A percentile compares a stretch with the other conserved stretches of the same genome.
These are phyloP conservation scores for Gopherus evgoodei DNA, from an alignment of 2,113 vertebrate genomes.

Conservation along the genomic window DNA sequence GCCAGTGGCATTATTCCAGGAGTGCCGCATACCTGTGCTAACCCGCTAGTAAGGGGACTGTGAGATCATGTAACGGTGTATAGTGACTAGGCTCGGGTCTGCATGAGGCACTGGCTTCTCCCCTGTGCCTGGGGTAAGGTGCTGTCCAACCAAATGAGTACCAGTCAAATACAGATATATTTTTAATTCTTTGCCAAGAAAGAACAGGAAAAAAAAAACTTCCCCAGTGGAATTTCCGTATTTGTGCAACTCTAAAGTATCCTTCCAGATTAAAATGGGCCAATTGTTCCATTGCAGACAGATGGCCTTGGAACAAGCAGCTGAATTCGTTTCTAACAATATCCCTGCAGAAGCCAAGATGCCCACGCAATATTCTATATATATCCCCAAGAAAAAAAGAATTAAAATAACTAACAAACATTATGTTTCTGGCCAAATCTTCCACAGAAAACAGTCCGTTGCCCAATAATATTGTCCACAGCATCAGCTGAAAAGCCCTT, in stretches of 20 bases:
- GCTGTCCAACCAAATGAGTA: slow-evolving; percentile 11
- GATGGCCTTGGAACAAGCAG: slow-evolving; percentile 47
- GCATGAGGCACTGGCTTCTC: not conserved
- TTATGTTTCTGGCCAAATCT: not conserved
- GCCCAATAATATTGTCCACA: not conserved
- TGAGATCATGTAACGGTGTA: not conserved
- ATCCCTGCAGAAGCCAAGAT: not conserved
- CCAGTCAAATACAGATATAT: slow-evolving; percentile 53
- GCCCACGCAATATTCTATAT: not conserved
- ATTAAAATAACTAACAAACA: not conserved
- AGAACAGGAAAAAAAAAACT: slow-evolving; percentile 7
- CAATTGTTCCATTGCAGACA: slow-evolving; percentile 61
- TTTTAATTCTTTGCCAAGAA: slow-evolving; percentile 38
- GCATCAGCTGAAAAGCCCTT: not conserved
- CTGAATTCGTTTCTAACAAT: slow-evolving; percentile 38
- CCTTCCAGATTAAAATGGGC: slow-evolving; percentile 14
- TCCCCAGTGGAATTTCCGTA: slow-evolving; percentile 33
- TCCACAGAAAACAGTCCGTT: not conserved
- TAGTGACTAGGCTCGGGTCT: not conserved
- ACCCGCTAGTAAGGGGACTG: not conserved
- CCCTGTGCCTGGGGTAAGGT: not conserved
- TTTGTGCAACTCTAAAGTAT: slow-evolving; percentile 52
- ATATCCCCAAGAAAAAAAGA: not conserved
- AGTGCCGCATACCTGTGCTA: not conserved
- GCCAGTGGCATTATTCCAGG: not conserved